Percentiles rank a stretch among this genome's conserved stretches.
These are phyloP conservation scores for Gryllus bimaculatus DNA, from an alignment of 1,140 invertebrate genomes.

Conservation along the genomic window DNA sequence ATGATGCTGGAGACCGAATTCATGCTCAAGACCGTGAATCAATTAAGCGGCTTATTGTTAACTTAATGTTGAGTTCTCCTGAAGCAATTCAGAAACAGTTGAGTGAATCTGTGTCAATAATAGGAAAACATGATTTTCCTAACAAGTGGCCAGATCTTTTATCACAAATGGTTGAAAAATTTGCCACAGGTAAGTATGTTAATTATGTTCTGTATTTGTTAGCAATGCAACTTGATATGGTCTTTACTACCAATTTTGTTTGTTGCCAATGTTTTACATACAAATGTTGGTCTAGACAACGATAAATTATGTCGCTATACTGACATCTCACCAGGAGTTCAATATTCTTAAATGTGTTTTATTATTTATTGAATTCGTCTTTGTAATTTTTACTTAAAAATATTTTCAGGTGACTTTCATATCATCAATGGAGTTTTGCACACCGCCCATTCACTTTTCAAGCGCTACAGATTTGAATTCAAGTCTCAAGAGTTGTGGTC, in stretches of 20 bases:
- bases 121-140: constrained; percentile 90
- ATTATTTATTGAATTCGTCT: too few relatives aligned
- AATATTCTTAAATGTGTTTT: too few relatives aligned
- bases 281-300: too few relatives aligned
- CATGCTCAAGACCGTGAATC: constrained; percentile 64
- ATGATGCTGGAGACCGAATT: constrained; percentile 71
- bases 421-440: constrained; percentile 90
- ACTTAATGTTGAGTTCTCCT: constrained; percentile 85
- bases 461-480: constrained; percentile 90
- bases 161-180: constrained; percentile 84
- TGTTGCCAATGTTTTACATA: too few relatives aligned
- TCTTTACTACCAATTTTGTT: too few relatives aligned
- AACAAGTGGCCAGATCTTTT: constrained; percentile 88
- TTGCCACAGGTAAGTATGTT: constrained; percentile 51
- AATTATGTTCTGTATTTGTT: not conserved
- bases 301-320: too few relatives aligned
- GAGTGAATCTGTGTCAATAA: constrained; percentile 91
- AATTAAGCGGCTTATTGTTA: constrained; percentile 81
- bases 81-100: constrained; percentile 87
- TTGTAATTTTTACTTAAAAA: too few relatives aligned
- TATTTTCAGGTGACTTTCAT: constrained; percentile 72
- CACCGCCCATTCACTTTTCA: constrained; percentile 93
- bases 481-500: constrained; percentile 90
- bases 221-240: too few relatives aligned
- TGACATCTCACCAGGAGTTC: too few relatives aligned